A percentile compares a stretch with the other conserved stretches of the same genome.
Evolutionary conservation across 1,140 invertebrate species (phyloP).

Genomic region (Steinernema khuongi): DNA sequence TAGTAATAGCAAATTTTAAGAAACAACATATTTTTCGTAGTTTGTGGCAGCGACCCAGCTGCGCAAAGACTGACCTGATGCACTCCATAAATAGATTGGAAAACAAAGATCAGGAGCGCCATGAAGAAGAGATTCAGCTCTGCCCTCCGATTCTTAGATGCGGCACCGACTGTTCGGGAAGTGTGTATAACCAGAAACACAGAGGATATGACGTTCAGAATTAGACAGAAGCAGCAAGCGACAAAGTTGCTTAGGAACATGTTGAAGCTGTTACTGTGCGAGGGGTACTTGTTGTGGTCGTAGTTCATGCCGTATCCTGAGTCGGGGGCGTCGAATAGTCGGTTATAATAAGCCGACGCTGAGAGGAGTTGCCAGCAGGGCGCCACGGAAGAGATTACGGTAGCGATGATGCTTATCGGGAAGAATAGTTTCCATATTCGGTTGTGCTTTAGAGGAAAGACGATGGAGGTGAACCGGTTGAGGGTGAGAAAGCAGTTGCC

Average conservation of each 20-base stretch:
- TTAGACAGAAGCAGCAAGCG: neutral
- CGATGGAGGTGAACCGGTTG: conserved; percentile 1
- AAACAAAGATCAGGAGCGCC: neutral
- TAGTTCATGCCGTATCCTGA: neutral
- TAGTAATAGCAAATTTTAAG: no score
- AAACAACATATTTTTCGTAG: no score
- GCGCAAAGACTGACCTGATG: neutral
- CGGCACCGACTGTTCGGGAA: neutral
- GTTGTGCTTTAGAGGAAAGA: neutral
- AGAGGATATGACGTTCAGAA: neutral
- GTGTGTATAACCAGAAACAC: neutral
- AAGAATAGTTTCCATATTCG: neutral
- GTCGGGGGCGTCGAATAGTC: neutral
- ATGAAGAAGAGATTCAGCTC: conserved; percentile 5
- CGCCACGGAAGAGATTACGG: neutral
- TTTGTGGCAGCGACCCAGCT: no score
- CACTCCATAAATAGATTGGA: neutral
- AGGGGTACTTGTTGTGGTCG: neutral
- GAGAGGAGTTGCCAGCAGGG: neutral
- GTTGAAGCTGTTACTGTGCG: neutral
- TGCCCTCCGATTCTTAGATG: neutral
- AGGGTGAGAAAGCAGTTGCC: conserved; percentile 9
- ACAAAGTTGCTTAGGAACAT: neutral
- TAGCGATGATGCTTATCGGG: neutral
- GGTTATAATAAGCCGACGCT: neutral